phyloP scores from a whole-genome alignment of 2,888 invertebrate species.

The Aricia artaxerxes region DNA sequence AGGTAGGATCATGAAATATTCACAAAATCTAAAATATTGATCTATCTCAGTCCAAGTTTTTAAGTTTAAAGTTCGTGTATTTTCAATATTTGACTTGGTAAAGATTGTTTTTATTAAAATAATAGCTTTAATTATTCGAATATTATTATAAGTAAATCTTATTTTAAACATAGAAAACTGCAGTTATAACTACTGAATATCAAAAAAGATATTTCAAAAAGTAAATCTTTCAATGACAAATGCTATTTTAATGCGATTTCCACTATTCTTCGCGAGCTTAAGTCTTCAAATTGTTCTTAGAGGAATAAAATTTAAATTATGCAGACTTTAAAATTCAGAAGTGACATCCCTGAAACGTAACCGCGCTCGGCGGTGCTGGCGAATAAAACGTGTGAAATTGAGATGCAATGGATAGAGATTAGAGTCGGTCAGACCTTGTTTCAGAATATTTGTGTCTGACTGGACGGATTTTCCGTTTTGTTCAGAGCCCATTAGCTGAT shows the following conservation, averaged over 20 bases:
- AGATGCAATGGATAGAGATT: neutral
- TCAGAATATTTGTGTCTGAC: neutral
- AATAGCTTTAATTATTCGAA: no score
- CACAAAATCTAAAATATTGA: no score
- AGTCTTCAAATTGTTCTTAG: constrained; percentile 17
- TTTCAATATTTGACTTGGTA: no score
- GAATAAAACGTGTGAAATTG: constrained; percentile 18
- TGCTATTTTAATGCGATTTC: constrained; percentile 4
- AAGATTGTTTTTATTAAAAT: no score
- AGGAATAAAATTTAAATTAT: constrained; percentile 11
- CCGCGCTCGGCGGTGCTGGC: neutral
- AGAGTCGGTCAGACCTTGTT: neutral
- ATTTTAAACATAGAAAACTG: neutral
- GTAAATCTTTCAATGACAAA: neutral
- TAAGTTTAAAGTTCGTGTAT: no score
- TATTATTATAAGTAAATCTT: no score
- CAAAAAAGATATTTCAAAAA: neutral
- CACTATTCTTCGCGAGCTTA: constrained; percentile 1
- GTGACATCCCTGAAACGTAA: constrained; percentile 24
- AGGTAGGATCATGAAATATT: no score
- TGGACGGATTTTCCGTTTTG: neutral
- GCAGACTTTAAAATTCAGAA: constrained; percentile 11
- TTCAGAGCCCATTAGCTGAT: neutral
- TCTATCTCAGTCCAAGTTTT: no score
- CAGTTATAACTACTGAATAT: neutral